A percentile compares a stretch with the other conserved stretches of the same genome.
Conservation (phyloP, 2,113 vertebrate species). For the Zeus faber region DNA sequence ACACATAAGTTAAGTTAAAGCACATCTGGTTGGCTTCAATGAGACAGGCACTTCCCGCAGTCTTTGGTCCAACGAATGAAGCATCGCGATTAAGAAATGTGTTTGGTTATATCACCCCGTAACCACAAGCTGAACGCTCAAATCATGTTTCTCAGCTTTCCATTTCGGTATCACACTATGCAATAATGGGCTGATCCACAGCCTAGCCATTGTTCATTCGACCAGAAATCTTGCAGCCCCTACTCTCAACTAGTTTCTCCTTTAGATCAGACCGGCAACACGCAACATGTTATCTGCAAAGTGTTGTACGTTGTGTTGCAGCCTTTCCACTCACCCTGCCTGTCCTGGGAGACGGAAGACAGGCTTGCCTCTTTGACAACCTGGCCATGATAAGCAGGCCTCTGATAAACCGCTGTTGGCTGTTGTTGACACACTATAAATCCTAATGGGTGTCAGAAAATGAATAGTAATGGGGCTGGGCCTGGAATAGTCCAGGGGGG, state of each 20-base stretch:
- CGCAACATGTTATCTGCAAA: neutral
- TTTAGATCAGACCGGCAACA: no score
- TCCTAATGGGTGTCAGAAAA: slow-evolving; percentile 17
- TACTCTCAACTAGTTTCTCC: neutral
- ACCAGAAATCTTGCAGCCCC: neutral
- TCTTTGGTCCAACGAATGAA: no score
- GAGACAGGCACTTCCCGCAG: no score
- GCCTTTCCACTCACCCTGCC: neutral
- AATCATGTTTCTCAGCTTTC: no score
- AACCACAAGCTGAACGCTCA: neutral
- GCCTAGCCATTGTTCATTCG: neutral
- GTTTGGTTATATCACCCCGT: no score
- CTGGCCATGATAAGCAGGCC: slow-evolving; percentile 32
- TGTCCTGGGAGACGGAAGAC: slow-evolving; percentile 15
- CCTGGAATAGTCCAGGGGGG: slow-evolving; percentile 14
- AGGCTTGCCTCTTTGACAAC: slow-evolving; percentile 19
- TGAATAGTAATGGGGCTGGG: slow-evolving; percentile 23
- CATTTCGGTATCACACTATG: neutral
- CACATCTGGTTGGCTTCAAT: no score
- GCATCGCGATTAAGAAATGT: no score
- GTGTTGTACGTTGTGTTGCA: neutral
- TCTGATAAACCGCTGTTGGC: slow-evolving; percentile 28
- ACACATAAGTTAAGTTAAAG: no score
- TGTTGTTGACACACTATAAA: slow-evolving; percentile 26
- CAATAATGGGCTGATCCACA: neutral